These are phyloP conservation scores for Hydrotaea cyrtoneurina DNA, from an alignment of 2,888 invertebrate genomes.

Conservation along the genomic window DNA sequence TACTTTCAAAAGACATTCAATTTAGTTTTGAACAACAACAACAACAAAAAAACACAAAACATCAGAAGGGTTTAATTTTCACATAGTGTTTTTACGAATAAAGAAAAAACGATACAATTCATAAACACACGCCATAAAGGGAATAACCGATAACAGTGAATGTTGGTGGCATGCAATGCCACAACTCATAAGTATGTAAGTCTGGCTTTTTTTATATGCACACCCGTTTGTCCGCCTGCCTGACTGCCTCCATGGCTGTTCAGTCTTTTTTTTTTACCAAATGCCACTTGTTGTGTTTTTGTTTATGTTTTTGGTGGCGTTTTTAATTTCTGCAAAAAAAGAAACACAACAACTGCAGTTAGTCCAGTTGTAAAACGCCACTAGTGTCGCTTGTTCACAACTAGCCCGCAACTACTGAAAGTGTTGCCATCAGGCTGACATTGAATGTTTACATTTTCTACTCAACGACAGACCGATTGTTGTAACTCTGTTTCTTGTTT, in stretches of 20 bases:
- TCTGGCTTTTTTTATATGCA: not conserved
- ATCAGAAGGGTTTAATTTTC: slow-evolving; percentile 26
- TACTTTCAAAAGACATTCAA: not conserved
- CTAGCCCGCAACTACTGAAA: too few species aligned
- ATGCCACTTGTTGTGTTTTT: slow-evolving; percentile 36
- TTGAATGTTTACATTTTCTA: too few species aligned
- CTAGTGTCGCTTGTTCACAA: slow-evolving; percentile 72
- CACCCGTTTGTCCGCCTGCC: not conserved
- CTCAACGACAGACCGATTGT: slow-evolving; percentile 61
- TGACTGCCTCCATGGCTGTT: not conserved
- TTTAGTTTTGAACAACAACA: slow-evolving; percentile 21
- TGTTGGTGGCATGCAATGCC: slow-evolving; percentile 16
- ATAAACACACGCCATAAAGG: slow-evolving; percentile 14
- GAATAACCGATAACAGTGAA: slow-evolving; percentile 33
- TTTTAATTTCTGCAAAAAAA: slow-evolving; percentile 15
- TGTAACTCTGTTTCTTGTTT: slow-evolving; percentile 49
- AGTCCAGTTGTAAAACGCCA: slow-evolving; percentile 68
- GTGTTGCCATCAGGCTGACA: too few species aligned
- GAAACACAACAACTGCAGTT: slow-evolving; percentile 31
- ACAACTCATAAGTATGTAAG: not conserved
- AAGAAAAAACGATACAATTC: too few species aligned
- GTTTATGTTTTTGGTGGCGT: slow-evolving; percentile 48
- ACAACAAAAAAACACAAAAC: not conserved
- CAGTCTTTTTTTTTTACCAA: not conserved
- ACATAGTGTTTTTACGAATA: not conserved